Percentiles rank a stretch among this genome's conserved stretches.
These are phyloP conservation scores for Augiades crinisus DNA, from an alignment of 2,888 invertebrate genomes.

Conservation along the genomic window DNA sequence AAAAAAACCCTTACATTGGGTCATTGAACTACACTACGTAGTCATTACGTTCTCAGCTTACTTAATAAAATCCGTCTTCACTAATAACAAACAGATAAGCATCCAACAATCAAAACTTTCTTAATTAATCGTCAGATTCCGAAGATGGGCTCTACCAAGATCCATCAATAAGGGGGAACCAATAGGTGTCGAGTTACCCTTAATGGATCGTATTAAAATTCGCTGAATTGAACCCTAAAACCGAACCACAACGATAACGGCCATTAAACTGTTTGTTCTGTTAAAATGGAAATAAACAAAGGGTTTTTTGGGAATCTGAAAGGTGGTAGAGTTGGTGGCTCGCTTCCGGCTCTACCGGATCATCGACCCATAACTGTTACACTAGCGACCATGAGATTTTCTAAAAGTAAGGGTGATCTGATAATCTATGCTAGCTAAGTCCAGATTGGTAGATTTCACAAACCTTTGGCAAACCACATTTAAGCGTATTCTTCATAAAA, in stretches of 20 bases:
- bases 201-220: constrained; percentile 44
- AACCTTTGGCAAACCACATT: too few species aligned
- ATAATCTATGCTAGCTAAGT: too few species aligned
- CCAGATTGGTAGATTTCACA: too few species aligned
- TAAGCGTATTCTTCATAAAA: too few species aligned
- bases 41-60: too few species aligned
- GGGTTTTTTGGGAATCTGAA: constrained; percentile 51
- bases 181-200: constrained; percentile 28
- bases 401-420: too few species aligned
- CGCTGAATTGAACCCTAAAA: constrained; percentile 41
- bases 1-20: too few species aligned
- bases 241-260: constrained; percentile 30
- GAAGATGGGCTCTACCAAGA: constrained; percentile 1
- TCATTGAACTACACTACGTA: too few species aligned
- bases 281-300: constrained; percentile 70
- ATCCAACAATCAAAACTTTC: constrained; percentile 16
- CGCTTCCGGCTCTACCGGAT: too few species aligned
- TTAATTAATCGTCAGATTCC: constrained; percentile 15
- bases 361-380: too few species aligned
- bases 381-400: too few species aligned
- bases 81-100: not conserved
- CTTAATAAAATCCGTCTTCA: too few species aligned
- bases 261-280: constrained; percentile 70
- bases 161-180: constrained; percentile 21
- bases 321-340: constrained; percentile 25